Conservation (phyloP, 2,797 vertebrate species). For the Syncerus caffer region DNA sequence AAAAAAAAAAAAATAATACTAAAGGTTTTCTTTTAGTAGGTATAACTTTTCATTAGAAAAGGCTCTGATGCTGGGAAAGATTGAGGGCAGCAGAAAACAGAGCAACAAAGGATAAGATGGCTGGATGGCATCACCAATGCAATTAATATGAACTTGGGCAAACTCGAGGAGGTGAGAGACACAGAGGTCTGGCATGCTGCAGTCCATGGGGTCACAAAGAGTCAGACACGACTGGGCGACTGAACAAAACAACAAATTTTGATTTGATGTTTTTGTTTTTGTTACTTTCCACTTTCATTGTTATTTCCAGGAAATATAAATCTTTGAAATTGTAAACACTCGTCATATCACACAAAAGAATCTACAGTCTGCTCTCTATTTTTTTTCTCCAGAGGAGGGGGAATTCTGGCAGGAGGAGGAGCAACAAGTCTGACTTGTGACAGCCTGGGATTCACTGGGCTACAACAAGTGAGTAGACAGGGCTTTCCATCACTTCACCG, state of each 20-base stretch:
- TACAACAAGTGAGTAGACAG: background rate
- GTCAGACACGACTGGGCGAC: accelerated
- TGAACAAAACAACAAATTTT: background rate
- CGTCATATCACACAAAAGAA: background rate
- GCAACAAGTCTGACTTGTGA: background rate
- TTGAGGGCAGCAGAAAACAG: background rate
- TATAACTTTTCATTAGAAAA: background rate
- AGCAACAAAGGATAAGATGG: background rate
- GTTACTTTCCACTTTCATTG: background rate
- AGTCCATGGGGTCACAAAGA: background rate
- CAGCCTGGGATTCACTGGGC: background rate
- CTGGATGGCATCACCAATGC: background rate
- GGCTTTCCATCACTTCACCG: background rate
- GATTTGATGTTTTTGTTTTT: background rate
- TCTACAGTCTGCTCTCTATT: background rate
- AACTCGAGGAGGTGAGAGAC: background rate
- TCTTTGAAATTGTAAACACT: background rate
- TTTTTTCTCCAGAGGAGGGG: background rate
- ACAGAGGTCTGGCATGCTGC: background rate
- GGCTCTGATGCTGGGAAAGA: background rate
- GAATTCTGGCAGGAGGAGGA: background rate
- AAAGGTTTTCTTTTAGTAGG: background rate
- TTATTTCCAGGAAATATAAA: background rate
- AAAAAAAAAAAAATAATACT: background rate
- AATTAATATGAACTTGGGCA: background rate